phyloP scores from a whole-genome alignment of 1,140 invertebrate genomes.

The Drosophila ficusphila region DNA sequence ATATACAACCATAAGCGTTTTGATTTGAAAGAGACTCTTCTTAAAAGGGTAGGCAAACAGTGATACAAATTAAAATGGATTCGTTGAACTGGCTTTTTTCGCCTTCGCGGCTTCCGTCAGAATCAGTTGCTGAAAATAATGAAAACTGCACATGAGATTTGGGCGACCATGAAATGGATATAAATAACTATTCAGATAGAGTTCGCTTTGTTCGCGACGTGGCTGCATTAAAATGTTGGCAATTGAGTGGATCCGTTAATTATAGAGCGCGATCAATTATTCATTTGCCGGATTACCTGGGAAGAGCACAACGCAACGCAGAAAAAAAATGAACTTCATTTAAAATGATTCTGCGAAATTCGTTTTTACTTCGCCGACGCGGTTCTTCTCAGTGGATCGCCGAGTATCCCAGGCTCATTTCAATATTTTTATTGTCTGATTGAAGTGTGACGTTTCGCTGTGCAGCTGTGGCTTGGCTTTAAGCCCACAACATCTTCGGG shows the following conservation, averaged over 20 bases:
- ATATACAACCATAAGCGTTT: too few relatives aligned
- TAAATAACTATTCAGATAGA: slow-evolving; percentile 9
- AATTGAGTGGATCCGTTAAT: slow-evolving; percentile 81
- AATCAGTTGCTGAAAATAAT: slow-evolving; percentile 31
- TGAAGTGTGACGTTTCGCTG: slow-evolving; percentile 71
- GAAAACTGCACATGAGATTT: slow-evolving; percentile 65
- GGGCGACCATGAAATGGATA: slow-evolving; percentile 46
- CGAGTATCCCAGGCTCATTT: slow-evolving; percentile 52
- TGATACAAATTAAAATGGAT: slow-evolving; percentile 40
- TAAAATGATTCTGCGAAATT: slow-evolving; percentile 81
- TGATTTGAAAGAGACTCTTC: too few relatives aligned
- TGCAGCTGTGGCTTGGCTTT: slow-evolving; percentile 36
- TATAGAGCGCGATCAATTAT: slow-evolving; percentile 78
- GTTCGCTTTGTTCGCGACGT: slow-evolving; percentile 27
- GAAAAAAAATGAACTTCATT: slow-evolving; percentile 73
- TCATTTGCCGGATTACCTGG: slow-evolving; percentile 78
- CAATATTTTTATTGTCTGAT: slow-evolving; percentile 80
- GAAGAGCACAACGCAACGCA: slow-evolving; percentile 22
- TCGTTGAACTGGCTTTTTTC: slow-evolving; percentile 39
- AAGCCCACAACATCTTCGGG: slow-evolving; percentile 8
- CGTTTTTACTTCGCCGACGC: slow-evolving; percentile 53
- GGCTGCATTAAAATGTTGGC: slow-evolving; percentile 58
- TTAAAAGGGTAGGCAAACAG: slow-evolving; percentile 1
- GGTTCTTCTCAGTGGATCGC: background rate
- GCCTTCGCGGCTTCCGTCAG: slow-evolving; percentile 56